phyloP scores from a whole-genome alignment of 1,140 invertebrate species.

The Maconellicoccus hirsutus region DNA sequence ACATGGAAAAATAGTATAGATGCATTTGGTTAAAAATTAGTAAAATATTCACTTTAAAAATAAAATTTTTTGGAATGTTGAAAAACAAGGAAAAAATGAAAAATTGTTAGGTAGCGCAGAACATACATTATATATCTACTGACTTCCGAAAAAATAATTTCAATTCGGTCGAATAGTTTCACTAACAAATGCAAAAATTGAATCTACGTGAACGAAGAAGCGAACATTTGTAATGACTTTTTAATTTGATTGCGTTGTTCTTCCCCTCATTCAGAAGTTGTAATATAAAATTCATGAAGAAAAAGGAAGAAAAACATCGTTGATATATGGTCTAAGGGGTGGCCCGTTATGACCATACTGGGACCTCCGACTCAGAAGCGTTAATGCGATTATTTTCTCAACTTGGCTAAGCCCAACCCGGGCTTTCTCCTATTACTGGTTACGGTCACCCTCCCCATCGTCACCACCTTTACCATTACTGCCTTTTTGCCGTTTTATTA shows the following conservation, averaged over 20 bases:
- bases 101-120: too few species aligned
- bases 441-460: neutral
- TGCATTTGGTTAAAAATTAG: too few species aligned
- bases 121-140: too few species aligned
- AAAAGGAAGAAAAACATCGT: constrained; percentile 10
- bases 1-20: too few species aligned
- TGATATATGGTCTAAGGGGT: constrained; percentile 19
- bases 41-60: too few species aligned
- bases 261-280: neutral
- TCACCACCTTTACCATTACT: neutral
- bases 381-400: constrained; percentile 21
- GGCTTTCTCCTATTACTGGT: neutral
- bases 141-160: neutral
- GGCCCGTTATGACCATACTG: constrained; percentile 20
- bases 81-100: too few species aligned
- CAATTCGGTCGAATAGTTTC: neutral
- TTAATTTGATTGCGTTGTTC: constrained; percentile 17
- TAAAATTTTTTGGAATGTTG: too few species aligned
- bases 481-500: neutral
- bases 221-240: constrained; percentile 17
- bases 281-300: constrained; percentile 22
- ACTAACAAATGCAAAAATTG: neutral
- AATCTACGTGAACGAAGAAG: neutral
- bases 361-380: constrained; percentile 15
- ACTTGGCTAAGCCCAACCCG: neutral